Evolutionary conservation across 2,113 vertebrate genomes (phyloP).

Genomic region (Dasypus novemcinctus): DNA sequence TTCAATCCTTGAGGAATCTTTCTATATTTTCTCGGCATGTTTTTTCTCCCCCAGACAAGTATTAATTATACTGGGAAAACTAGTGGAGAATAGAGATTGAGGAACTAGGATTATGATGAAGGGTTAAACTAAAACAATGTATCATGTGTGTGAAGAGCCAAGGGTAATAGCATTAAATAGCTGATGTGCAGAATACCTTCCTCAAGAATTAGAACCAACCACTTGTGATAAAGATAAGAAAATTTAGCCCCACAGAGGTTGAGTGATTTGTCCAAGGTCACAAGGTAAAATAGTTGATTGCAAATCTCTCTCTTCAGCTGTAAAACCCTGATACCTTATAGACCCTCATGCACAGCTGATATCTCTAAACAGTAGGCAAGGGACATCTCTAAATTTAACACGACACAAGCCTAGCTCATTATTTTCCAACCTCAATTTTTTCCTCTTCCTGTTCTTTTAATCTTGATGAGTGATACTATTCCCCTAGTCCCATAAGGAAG

Average conservation of each 20-base stretch:
- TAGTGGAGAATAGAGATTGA: not conserved
- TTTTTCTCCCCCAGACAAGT: not conserved
- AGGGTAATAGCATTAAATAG: not conserved
- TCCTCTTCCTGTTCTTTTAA: not conserved
- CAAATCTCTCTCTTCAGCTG: not conserved
- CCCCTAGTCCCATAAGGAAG: not conserved
- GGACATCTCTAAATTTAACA: not conserved
- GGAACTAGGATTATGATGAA: not conserved
- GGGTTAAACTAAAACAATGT: not conserved
- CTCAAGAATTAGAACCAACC: not conserved
- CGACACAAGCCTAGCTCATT: not conserved
- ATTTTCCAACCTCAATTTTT: not conserved
- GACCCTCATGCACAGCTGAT: not conserved
- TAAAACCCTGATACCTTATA: not conserved
- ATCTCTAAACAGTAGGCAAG: not conserved
- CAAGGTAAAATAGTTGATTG: not conserved
- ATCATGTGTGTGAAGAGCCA: not conserved
- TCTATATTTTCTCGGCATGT: not conserved
- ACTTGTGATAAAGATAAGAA: not conserved
- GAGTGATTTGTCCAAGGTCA: not conserved
- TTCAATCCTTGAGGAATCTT: not conserved
- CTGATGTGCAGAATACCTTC: not conserved
- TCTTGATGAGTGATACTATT: not conserved
- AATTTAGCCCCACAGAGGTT: not conserved
- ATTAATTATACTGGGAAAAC: not conserved